Base-by-base conservation (phyloP, 2,797 vertebrate species). In the Megalops cyprinoides region DNA sequence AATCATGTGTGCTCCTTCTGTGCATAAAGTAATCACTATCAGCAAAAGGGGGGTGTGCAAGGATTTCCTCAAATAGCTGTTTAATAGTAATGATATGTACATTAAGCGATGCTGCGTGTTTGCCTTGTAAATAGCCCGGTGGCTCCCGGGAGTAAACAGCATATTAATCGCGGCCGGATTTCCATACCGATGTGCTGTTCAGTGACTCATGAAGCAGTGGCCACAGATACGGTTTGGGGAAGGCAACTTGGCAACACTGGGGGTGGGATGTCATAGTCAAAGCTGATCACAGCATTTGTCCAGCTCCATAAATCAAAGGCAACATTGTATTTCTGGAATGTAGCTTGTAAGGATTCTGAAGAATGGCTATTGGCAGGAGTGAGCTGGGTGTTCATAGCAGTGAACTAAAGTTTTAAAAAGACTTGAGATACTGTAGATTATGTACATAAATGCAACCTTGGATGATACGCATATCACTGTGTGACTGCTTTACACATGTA, bases 21-120 rank as follows among this genome's bases (percentile, higher is more conserved):
- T 74, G 39, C 42, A 74, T 74, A 23, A 44, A 74, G 71, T 28
- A 44, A 74, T n/a, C 71, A 74, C 48, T 48, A 6, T 51, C 23
- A 74, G 14, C 23, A n/a, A n/a, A n/a, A n/a, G n/a, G n/a, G n/a
- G n/a, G n/a, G n/a, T n/a, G n/a, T n/a, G n/a, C n/a, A n/a, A 15
- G 56, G 1, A 5, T 60, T 60, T 23, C 10, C 56, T 42, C 37
- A 42, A 73, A 18, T 31, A 34, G 14, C 34, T 44, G 34, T 73
- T 73, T 73, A 42, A 73, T 44, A 56, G 20, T 20, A 34, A 44
- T 73, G 20, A 73, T 20, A 67, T 62, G 44, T 48, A 44, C 42
- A 67, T 8, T 31, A 67, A 67, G 39, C 42, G 53, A 58, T 53
- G 46, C 23, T 56, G 31, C 37, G 23, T 23, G 37, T 62, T 55